Evolutionary conservation across 2,888 invertebrate genomes (phyloP), one percentile per base, ranked within the genome.

Genomic region (Fragum sueziense): DNA sequence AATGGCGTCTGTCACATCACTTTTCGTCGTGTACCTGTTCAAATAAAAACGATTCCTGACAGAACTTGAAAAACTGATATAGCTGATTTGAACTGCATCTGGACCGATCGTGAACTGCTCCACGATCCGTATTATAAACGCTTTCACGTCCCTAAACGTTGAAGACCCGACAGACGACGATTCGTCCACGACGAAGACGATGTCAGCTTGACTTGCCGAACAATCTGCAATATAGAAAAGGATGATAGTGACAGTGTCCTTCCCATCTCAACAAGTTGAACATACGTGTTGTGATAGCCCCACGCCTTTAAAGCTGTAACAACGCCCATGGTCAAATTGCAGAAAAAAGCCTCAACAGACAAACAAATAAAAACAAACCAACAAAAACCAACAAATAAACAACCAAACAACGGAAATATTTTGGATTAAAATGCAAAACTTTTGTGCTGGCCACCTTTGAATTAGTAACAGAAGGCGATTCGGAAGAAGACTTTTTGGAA

Each of bases 131-230:
- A 29, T 47, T 2, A 84, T 57, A 51, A 80, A 76, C 0, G 9
- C 51, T 11, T 62, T 17, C n/a, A 84, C 74, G 0, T n/a, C 22
- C 2, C 47, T 57, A 59, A 61, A 84, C 47, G 71, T 74, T 17
- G 37, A 6, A 7, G 31, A 29, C 2, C 47, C 67, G 1, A 84
- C 79, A 11, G 84, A 84, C 37, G 80, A 54, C 6, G 84, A 84
- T 20, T 84, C 84, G 41, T 84, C 84, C 1, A 80, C 84, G 2
- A 79, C 76, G 54, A 80, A 84, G 0, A 79, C 84, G 1, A 80
- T 29, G 34, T 84, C 84, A 9, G 80, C 78, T 25, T 41, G 31
- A n/a, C 76, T 70, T 3, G 82, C 52, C 2, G 57, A 33, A 41
- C 82, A 82, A 11, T 65, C 82, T 82, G 62, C 22, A 37, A 74